phyloP scores from a whole-genome alignment of 2,113 vertebrate genomes.

The Alouatta palliata region DNA sequence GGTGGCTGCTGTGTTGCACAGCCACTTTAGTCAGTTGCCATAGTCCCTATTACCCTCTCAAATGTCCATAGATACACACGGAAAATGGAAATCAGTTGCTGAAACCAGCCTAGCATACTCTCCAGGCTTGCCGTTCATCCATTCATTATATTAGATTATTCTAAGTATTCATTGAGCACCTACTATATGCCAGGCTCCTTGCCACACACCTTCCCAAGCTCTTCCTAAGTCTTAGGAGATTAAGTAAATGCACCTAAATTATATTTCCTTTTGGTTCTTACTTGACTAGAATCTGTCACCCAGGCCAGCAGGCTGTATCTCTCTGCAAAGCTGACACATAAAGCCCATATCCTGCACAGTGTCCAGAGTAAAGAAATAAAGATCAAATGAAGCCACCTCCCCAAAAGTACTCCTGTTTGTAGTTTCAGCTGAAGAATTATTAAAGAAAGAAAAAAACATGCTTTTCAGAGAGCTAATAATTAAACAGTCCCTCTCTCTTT shows the following conservation, averaged over 20 bases:
- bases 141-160: background rate
- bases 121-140: background rate
- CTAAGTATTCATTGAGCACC: background rate
- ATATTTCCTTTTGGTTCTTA: slow-evolving; percentile 33
- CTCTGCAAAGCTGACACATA: background rate
- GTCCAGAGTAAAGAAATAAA: background rate
- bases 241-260: background rate
- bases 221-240: background rate
- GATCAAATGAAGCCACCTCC: slow-evolving; percentile 45
- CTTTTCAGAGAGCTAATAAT: slow-evolving; percentile 74
- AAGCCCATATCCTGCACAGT: background rate
- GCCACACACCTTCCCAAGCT: background rate
- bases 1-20: background rate
- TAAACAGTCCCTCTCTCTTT: slow-evolving; percentile 83
- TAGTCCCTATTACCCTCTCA: background rate
- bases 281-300: slow-evolving; percentile 35
- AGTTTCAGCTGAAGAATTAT: slow-evolving; percentile 41
- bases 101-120: background rate
- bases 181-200: background rate
- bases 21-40: background rate
- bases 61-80: background rate
- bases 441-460: slow-evolving; percentile 45
- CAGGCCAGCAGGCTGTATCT: background rate
- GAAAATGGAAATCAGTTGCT: background rate
- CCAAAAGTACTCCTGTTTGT: background rate